A percentile compares a stretch with the other conserved stretches of the same genome.
phyloP scores from a whole-genome alignment of 2,113 vertebrate genomes.

The Gnathonemus longibarbis region DNA sequence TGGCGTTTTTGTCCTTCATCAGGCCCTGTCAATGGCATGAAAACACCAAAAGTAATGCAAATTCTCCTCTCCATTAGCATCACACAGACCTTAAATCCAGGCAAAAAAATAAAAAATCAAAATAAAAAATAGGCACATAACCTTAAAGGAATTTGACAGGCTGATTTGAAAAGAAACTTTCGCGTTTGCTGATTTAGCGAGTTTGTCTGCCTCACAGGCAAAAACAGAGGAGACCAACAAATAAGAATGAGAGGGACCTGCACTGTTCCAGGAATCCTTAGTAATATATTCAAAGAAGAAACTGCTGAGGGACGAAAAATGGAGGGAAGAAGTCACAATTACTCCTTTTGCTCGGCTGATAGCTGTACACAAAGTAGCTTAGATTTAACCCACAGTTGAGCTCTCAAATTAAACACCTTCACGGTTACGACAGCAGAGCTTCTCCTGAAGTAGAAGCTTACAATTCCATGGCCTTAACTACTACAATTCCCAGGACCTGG shows the following conservation, averaged over 20 bases:
- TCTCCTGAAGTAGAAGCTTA: background rate
- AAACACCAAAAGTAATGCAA: constrained; percentile 6
- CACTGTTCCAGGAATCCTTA: background rate
- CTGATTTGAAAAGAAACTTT: background rate
- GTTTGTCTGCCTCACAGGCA: background rate
- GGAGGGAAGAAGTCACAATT: background rate
- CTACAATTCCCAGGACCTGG: background rate
- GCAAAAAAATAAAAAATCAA: background rate
- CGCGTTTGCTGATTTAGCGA: background rate
- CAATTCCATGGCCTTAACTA: background rate
- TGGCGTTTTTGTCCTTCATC: constrained; percentile 30
- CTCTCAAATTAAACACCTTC: background rate
- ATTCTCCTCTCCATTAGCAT: background rate
- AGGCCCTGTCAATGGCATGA: constrained; percentile 27
- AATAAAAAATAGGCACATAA: background rate
- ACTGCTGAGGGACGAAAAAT: background rate
- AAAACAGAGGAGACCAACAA: background rate
- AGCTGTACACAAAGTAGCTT: background rate
- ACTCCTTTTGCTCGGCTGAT: background rate
- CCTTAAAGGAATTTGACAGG: background rate
- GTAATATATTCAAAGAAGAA: background rate
- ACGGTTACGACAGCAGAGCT: background rate
- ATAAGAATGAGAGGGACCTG: background rate
- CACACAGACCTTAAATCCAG: background rate
- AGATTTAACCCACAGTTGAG: background rate